phyloP scores from a whole-genome alignment of 1,140 invertebrate species.

The Heliconius hewitsoni region DNA sequence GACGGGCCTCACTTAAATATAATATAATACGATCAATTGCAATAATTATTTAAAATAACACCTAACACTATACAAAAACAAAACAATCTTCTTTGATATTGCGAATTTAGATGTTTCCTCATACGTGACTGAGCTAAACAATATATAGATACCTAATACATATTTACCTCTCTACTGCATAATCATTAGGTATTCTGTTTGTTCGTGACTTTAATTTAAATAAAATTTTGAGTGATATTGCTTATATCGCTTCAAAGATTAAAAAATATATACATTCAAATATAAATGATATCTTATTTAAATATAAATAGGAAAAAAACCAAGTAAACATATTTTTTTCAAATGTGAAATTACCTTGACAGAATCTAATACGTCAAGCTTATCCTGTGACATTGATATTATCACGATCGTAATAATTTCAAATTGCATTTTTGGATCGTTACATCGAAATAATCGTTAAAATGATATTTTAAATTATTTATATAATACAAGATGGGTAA shows the following conservation, averaged over 20 bases:
- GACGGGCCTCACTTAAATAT: too few relatives aligned
- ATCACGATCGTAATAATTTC: background rate
- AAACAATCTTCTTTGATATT: slow-evolving; percentile 18
- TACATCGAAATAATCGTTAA: too few relatives aligned
- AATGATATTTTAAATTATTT: too few relatives aligned
- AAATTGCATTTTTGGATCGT: background rate
- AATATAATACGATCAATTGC: background rate
- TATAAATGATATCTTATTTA: too few relatives aligned
- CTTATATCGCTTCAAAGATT: too few relatives aligned
- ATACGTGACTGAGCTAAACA: slow-evolving; percentile 20
- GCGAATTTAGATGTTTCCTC: slow-evolving; percentile 21
- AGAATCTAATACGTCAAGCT: slow-evolving; percentile 2
- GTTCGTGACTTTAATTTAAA: slow-evolving; percentile 21
- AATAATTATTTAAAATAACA: background rate
- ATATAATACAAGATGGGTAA: too few relatives aligned
- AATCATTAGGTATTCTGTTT: slow-evolving; percentile 18
- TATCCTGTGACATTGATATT: background rate
- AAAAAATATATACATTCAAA: too few relatives aligned
- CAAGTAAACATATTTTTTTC: background rate
- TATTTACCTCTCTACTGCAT: background rate
- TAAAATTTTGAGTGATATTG: background rate
- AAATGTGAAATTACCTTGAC: background rate
- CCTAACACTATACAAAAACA: background rate
- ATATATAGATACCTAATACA: background rate
- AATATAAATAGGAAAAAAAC: too few relatives aligned